Conservation (phyloP, 1,140 invertebrate genomes). For the Coptotermes formosanus region DNA sequence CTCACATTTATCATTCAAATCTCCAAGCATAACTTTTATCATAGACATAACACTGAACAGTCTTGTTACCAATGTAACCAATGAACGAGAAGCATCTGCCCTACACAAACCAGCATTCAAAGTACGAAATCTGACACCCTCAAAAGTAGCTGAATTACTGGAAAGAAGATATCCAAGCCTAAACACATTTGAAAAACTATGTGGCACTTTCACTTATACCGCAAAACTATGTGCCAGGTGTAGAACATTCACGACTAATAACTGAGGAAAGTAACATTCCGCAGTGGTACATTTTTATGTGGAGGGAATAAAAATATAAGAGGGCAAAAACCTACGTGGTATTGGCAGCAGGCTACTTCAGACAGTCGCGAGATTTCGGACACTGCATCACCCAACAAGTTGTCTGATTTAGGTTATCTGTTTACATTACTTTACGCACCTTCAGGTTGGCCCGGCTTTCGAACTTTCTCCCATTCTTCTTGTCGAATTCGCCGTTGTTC, state of each 20-base stretch:
- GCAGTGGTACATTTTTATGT: not conserved
- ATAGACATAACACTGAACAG: too few relatives aligned
- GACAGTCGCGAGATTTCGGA: too few relatives aligned
- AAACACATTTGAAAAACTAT: not conserved
- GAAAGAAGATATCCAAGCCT: not conserved
- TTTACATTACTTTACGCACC: slow-evolving; percentile 57
- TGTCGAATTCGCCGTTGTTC: slow-evolving; percentile 76
- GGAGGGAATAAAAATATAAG: not conserved
- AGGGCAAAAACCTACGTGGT: not conserved
- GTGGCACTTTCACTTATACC: not conserved
- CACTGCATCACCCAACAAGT: not conserved
- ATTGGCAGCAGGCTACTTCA: too few relatives aligned
- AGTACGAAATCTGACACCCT: too few relatives aligned
- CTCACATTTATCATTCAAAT: too few relatives aligned
- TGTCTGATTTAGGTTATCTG: not conserved
- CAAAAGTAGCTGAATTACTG: too few relatives aligned
- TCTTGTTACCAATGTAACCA: too few relatives aligned
- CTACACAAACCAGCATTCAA: too few relatives aligned
- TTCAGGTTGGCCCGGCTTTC: slow-evolving; percentile 82
- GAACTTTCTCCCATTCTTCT: slow-evolving; percentile 92
- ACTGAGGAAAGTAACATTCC: too few relatives aligned
- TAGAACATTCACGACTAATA: too few relatives aligned
- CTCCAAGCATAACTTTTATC: too few relatives aligned
- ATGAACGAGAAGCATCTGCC: too few relatives aligned
- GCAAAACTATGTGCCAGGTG: not conserved